Evolutionary conservation across 2,888 invertebrate species (phyloP).

Genomic region (Belgica antarctica): DNA sequence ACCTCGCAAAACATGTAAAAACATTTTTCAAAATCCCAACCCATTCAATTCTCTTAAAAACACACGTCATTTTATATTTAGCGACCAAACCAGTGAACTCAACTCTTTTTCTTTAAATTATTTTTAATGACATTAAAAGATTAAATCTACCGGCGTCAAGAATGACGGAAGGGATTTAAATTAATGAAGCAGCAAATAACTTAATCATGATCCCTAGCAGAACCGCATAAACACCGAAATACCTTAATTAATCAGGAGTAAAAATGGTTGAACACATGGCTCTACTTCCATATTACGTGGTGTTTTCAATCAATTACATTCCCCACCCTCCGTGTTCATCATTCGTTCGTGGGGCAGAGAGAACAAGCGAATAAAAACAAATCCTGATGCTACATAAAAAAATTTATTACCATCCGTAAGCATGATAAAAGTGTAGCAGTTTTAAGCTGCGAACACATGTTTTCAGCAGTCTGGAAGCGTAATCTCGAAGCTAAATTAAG

Average conservation of each 20-base stretch:
- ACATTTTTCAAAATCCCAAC: no score
- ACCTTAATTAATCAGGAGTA: constrained; percentile 10
- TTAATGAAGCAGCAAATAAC: neutral
- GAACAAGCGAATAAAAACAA: constrained; percentile 3
- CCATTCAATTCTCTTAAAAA: no score
- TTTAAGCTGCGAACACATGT: constrained; percentile 27
- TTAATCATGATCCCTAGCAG: neutral
- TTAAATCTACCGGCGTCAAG: no score
- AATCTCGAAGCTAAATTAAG: constrained; percentile 20
- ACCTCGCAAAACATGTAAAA: no score
- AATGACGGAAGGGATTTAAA: no score
- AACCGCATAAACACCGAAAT: constrained; percentile 11
- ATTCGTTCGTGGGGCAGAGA: neutral
- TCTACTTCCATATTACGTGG: constrained; percentile 4
- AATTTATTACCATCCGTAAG: constrained; percentile 28
- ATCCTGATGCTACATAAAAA: neutral
- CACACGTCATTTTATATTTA: no score
- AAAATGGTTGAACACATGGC: neutral
- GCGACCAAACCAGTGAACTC: no score
- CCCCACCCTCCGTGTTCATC: no score
- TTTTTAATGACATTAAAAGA: no score
- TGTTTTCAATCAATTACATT: constrained; percentile 24
- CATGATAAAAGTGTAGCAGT: constrained; percentile 18
- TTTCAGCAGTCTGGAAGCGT: neutral
- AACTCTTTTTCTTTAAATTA: no score